Base-by-base conservation (phyloP, 2,888 invertebrate species). In the Yponomeuta sedellus region DNA sequence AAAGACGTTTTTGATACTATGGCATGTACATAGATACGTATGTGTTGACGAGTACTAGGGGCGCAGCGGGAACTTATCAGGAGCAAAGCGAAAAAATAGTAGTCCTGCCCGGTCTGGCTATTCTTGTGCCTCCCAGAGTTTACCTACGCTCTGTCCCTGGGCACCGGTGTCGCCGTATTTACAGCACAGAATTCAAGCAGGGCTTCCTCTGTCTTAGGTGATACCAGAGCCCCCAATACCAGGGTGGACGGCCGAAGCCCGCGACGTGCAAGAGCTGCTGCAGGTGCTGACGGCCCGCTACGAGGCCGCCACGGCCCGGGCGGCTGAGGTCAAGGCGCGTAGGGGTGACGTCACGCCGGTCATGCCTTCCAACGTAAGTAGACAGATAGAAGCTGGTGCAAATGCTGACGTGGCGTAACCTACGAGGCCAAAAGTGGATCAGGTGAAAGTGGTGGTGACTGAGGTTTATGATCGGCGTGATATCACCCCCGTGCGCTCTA, bases 221-320 rank as follows among this genome's bases (percentile, higher is more conserved):
- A 77, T 87, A 0, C 86, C 86, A 28, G 92, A 91, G 0, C 85
- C 86, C 0, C 68, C 79, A 1, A 79, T 90, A 66, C 89, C 92
- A 0, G 89, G 91, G 62, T 90, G 92, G 83, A 86, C 89, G 5
- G 87, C 88, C 0, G 85, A 92, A 69, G 82, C 87, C 0, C 77
- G 89, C 0, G 90, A 92, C 69, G 83, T 92, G 0, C 81, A 88
- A 12, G 81, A 90, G 57, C 73, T 92, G 8, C 72, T 92, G 11
- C 72, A 77, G 16, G 82, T 92, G 12, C 77, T 93, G 0, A 79
- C 81, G 0, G 75, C 80, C 4, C 86, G 90, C 58, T 91, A 85
- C 69, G 84, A 81, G 64, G 79, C 76, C 25, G 88, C 88, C 0
- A 75, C 86, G n/a, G 74, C 75, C 0, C 76, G 81, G 68, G 79